Evolutionary conservation across 2,113 vertebrate genomes (phyloP).

Genomic region (Oreochromis spilurus): DNA sequence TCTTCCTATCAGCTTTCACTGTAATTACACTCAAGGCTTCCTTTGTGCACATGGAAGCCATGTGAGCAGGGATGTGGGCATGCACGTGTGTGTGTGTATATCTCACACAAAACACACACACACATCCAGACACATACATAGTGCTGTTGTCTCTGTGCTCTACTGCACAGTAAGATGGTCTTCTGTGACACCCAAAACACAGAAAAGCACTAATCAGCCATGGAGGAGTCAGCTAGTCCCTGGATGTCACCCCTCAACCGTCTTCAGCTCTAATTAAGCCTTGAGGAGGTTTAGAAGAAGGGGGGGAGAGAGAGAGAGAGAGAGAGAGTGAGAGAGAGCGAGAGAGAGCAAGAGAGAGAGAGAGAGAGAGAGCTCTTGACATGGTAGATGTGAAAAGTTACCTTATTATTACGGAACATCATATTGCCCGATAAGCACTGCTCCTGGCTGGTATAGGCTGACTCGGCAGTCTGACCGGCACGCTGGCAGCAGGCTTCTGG

Average conservation of each 20-base stretch:
- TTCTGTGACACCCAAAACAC: constrained; percentile 35
- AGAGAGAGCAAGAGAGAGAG: background rate
- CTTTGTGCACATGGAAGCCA: background rate
- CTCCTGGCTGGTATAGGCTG: constrained; percentile 69
- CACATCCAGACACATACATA: background rate
- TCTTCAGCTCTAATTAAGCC: constrained; percentile 56
- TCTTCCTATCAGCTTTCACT: constrained; percentile 36
- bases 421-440: constrained; percentile 80
- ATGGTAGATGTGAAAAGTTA: constrained; percentile 55
- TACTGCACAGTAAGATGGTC: constrained; percentile 12
- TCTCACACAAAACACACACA: background rate
- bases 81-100: background rate
- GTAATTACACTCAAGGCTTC: constrained; percentile 37
- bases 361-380: background rate
- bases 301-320: background rate
- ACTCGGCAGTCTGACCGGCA: constrained; percentile 72
- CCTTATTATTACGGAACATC: constrained; percentile 87
- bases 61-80: background rate
- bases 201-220: constrained; percentile 55
- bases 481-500: constrained; percentile 87
- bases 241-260: constrained; percentile 35
- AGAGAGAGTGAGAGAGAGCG: accelerated
- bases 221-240: constrained; percentile 43
- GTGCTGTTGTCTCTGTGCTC: background rate
- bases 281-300: constrained; percentile 38